Evolutionary conservation across 2,113 vertebrate genomes (phyloP).

Genomic region (Telmatochromis brichardi): DNA sequence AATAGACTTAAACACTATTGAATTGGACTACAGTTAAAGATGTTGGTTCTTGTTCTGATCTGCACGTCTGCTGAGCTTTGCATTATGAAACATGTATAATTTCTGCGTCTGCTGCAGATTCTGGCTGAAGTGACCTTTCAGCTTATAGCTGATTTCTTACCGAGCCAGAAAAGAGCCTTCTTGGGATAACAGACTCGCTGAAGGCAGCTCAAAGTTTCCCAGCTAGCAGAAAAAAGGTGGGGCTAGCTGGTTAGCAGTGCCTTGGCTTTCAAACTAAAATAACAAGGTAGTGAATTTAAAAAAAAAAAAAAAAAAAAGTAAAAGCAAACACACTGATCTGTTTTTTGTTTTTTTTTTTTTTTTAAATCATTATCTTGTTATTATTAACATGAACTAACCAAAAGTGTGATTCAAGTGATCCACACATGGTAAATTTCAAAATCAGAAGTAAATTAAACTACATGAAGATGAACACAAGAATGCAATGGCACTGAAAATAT

Average conservation of each 20-base stretch:
- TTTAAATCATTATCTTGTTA: accelerated
- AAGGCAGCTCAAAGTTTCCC: background rate
- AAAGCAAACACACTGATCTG: background rate
- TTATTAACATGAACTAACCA: background rate
- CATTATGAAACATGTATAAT: background rate
- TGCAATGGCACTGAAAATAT: background rate
- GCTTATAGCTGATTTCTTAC: background rate
- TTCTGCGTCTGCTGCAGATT: background rate
- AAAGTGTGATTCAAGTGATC: background rate
- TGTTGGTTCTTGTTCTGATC: background rate
- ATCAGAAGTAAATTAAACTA: background rate
- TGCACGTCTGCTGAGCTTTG: background rate
- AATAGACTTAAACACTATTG: background rate
- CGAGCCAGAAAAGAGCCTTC: background rate
- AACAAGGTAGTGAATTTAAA: background rate
- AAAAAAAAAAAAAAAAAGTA: background rate
- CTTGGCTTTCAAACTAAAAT: background rate
- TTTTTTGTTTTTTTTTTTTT: too few relatives aligned
- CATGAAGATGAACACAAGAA: background rate
- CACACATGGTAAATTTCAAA: background rate
- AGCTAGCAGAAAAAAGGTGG: background rate
- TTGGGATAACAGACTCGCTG: background rate
- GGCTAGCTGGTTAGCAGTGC: background rate
- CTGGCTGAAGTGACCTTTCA: background rate
- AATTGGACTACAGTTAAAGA: background rate